Evolutionary conservation across 2,888 invertebrate genomes (phyloP).

Genomic region (Parnassius orleans): DNA sequence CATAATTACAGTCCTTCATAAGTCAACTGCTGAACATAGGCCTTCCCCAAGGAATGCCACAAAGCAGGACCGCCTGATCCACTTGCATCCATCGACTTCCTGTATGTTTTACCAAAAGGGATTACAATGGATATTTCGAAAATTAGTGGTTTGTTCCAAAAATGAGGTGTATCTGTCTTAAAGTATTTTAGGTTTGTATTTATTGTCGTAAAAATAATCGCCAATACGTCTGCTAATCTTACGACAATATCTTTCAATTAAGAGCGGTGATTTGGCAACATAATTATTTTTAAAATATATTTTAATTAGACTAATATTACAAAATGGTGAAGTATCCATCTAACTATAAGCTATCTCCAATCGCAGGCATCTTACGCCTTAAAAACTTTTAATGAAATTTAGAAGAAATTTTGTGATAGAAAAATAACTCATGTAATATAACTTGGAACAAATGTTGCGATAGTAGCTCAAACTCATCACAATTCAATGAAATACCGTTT

Average conservation of each 20-base stretch:
- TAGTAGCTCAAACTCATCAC: slow-evolving; percentile 46
- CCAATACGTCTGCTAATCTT: not conserved
- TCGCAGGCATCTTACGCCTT: slow-evolving; percentile 35
- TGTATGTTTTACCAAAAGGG: no score
- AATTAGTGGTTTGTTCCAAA: no score
- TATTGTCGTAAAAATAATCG: not conserved
- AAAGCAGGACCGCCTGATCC: no score
- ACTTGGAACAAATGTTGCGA: slow-evolving; percentile 44
- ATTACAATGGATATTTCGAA: no score
- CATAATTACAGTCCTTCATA: no score
- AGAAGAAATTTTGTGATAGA: slow-evolving; percentile 35
- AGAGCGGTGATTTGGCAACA: not conserved
- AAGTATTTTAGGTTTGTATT: not conserved
- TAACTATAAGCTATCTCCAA: slow-evolving; percentile 13
- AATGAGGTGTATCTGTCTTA: no score
- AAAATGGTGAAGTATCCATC: no score
- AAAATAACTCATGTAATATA: slow-evolving; percentile 56
- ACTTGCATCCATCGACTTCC: no score
- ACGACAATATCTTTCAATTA: not conserved
- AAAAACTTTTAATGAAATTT: slow-evolving; percentile 45
- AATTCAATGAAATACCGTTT: slow-evolving; percentile 14
- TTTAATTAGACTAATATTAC: no score
- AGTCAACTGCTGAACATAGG: no score
- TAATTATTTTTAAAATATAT: not conserved
- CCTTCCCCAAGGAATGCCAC: no score